A percentile compares a stretch with the other conserved stretches of the same genome.
phyloP scores from a whole-genome alignment of 1,140 invertebrate species.

The Drosophila funebris region DNA sequence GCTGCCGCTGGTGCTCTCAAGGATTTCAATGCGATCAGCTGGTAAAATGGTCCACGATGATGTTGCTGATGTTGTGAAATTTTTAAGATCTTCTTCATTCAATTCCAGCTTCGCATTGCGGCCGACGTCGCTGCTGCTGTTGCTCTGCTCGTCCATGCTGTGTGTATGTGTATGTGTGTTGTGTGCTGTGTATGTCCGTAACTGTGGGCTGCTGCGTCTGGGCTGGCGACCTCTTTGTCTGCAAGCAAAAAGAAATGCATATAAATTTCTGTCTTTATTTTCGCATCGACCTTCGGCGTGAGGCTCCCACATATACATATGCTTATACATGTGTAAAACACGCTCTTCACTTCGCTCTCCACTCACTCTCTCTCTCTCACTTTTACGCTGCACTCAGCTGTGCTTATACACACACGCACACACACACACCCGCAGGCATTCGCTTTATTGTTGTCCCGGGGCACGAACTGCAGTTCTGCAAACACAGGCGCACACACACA shows the following conservation, averaged over 20 bases:
- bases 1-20: conserved; percentile 15
- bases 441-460: conserved; percentile 28
- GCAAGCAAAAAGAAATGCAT: conserved; percentile 17
- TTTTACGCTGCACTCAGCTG: conserved; percentile 10
- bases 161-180: conserved; percentile 17
- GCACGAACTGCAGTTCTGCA: conserved; percentile 15
- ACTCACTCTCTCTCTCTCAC: neutral
- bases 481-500: neutral
- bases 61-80: conserved; percentile 40
- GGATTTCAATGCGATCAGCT: conserved; percentile 34
- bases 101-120: conserved; percentile 19
- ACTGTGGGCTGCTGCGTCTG: neutral
- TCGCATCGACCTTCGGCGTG: conserved; percentile 23
- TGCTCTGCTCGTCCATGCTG: conserved; percentile 34
- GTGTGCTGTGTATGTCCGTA: conserved; percentile 12
- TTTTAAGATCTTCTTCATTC: neutral
- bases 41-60: conserved; percentile 63
- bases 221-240: conserved; percentile 39
- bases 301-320: neutral
- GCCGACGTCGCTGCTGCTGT: conserved; percentile 10
- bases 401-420: neutral
- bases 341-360: neutral
- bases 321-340: neutral
- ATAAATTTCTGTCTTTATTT: conserved; percentile 26
- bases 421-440: neutral